Evolutionary conservation across 2,888 invertebrate species (phyloP).

Genomic region (Hoplodrina ambigua): DNA sequence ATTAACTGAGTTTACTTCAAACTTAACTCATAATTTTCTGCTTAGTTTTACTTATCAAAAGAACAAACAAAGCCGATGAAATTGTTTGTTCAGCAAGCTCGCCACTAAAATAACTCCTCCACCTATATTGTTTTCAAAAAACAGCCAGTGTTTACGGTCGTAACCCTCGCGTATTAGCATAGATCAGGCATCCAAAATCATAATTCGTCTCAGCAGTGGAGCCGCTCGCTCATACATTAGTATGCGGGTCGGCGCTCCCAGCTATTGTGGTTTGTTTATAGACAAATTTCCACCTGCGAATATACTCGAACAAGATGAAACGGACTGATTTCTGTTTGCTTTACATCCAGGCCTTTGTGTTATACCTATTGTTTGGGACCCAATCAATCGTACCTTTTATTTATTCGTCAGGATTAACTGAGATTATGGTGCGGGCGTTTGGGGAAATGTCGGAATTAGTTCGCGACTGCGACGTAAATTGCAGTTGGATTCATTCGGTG

Average conservation of each 20-base stretch:
- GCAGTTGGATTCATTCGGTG: conserved; percentile 45
- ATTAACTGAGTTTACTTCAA: not conserved
- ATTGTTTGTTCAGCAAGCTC: conserved; percentile 30
- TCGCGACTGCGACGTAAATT: conserved; percentile 40
- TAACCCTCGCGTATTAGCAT: conserved; percentile 48
- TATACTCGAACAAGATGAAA: conserved; percentile 71
- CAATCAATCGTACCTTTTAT: conserved; percentile 65
- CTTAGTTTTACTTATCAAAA: conserved; percentile 19
- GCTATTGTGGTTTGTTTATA: conserved; percentile 80
- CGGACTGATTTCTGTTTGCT: conserved; percentile 73
- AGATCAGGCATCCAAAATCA: conserved; percentile 50
- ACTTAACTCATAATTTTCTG: not conserved
- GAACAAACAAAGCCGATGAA: conserved; percentile 19
- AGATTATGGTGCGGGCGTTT: conserved; percentile 49
- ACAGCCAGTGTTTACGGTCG: conserved; percentile 34
- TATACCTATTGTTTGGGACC: conserved; percentile 51
- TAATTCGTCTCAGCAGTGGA: conserved; percentile 60
- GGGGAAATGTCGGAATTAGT: conserved; percentile 15
- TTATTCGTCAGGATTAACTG: conserved; percentile 61
- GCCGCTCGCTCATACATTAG: conserved; percentile 69
- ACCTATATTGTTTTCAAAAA: conserved; percentile 41
- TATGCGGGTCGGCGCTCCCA: conserved; percentile 71
- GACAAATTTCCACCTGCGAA: conserved; percentile 77
- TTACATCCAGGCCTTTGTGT: conserved; percentile 61
- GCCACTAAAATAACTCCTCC: conserved; percentile 32